phyloP scores from a whole-genome alignment of 2,113 vertebrate genomes.

The Candoia aspera region DNA sequence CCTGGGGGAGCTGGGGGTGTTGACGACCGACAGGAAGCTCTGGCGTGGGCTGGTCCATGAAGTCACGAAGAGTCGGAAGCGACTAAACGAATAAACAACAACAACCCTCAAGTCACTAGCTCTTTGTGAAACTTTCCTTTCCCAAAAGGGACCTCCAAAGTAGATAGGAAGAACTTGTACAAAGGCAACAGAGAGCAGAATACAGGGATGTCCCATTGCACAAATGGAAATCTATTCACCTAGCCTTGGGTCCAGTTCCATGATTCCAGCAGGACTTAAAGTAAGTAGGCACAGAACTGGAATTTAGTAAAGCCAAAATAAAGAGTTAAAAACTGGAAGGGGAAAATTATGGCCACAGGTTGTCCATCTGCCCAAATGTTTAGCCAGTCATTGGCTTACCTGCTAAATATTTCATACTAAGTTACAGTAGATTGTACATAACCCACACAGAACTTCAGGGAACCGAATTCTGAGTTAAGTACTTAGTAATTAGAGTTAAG shows the following conservation, averaged over 20 bases:
- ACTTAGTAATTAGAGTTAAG: no score
- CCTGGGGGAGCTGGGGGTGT: no score
- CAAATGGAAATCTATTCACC: background rate
- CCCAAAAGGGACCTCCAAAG: background rate
- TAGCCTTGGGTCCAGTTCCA: background rate
- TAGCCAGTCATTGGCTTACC: slow-evolving; percentile 12
- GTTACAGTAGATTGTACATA: background rate
- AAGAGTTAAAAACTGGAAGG: background rate
- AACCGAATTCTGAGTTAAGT: background rate
- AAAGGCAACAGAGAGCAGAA: background rate
- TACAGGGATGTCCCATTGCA: background rate
- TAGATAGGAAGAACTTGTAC: background rate
- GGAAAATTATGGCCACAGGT: background rate
- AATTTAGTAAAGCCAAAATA: slow-evolving; percentile 24
- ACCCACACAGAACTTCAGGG: background rate
- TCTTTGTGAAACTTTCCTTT: background rate
- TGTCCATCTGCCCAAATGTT: slow-evolving; percentile 14
- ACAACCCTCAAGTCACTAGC: background rate
- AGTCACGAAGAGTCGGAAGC: no score
- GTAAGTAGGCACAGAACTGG: background rate
- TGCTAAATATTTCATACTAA: background rate
- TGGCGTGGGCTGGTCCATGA: no score
- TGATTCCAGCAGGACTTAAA: background rate
- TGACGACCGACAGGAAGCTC: no score
- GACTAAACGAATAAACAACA: no score